A percentile compares a stretch with the other conserved stretches of the same genome.
Evolutionary conservation across 2,797 vertebrate species (phyloP).

Genomic region (Aeoliscus strigatus): DNA sequence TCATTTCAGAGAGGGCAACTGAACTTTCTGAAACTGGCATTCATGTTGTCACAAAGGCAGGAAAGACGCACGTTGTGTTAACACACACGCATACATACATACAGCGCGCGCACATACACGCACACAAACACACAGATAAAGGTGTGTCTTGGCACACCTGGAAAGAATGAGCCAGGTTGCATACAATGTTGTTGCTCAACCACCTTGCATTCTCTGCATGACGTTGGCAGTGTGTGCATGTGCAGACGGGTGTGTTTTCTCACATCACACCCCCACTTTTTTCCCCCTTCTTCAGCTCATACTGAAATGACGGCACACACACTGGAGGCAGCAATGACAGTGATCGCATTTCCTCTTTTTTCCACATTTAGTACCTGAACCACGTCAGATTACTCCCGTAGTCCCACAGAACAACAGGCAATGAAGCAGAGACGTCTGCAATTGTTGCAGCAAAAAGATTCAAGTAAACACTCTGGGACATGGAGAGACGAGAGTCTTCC

Average conservation of each 20-base stretch:
- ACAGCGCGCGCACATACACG: background rate
- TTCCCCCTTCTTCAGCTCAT: too few relatives aligned
- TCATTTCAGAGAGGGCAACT: constrained; percentile 1
- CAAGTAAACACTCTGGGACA: too few relatives aligned
- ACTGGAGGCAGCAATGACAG: too few relatives aligned
- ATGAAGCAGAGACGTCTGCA: too few relatives aligned
- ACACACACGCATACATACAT: background rate
- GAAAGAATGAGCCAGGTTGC: constrained; percentile 26
- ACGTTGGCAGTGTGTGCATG: constrained; percentile 12
- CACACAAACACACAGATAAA: constrained; percentile 8
- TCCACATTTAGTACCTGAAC: too few relatives aligned
- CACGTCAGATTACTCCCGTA: too few relatives aligned
- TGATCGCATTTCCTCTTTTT: too few relatives aligned
- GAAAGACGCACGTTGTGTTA: too few relatives aligned
- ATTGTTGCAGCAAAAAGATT: too few relatives aligned
- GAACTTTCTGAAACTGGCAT: background rate
- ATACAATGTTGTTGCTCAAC: constrained; percentile 41
- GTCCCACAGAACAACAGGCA: too few relatives aligned
- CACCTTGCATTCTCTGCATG: constrained; percentile 20
- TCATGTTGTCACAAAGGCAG: background rate
- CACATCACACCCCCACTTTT: constrained; percentile 19
- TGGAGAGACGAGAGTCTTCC: too few relatives aligned
- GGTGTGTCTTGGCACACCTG: constrained; percentile 36
- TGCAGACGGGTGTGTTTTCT: constrained; percentile 6
- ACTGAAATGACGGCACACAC: too few relatives aligned